Percentiles rank a stretch among this genome's conserved stretches.
These are phyloP conservation scores for Hirtodrosophila confusa DNA, from an alignment of 2,888 invertebrate genomes.

Conservation along the genomic window DNA sequence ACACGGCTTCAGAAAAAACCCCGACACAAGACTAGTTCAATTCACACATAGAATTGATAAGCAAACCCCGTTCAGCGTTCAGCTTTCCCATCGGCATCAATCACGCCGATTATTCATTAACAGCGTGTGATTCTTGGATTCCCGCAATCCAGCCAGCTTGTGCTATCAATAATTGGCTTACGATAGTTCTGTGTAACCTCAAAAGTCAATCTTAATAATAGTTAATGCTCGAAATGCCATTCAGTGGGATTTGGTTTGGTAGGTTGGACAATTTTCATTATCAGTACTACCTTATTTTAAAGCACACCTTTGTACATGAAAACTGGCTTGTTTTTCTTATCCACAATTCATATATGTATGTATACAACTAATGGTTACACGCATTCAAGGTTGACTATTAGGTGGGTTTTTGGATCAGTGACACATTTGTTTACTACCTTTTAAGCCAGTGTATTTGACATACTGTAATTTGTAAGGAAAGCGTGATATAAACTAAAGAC, in stretches of 20 bases:
- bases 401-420: too few relatives aligned
- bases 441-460: too few relatives aligned
- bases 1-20: constrained; percentile 15
- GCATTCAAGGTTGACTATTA: too few relatives aligned
- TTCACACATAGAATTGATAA: constrained; percentile 50
- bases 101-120: constrained; percentile 59
- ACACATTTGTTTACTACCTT: neutral
- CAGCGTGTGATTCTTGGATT: constrained; percentile 27
- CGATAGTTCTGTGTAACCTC: neutral
- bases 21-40: constrained; percentile 39
- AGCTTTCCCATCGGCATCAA: constrained; percentile 45
- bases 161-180: neutral
- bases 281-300: constrained; percentile 36
- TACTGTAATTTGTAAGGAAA: too few relatives aligned
- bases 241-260: constrained; percentile 18
- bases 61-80: constrained; percentile 13
- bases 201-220: neutral
- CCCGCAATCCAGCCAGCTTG: neutral
- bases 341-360: too few relatives aligned
- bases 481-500: too few relatives aligned
- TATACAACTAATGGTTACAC: too few relatives aligned
- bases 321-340: neutral
- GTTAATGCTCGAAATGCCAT: neutral
- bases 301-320: constrained; percentile 1
- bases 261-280: constrained; percentile 36